Evolutionary conservation across 1,140 invertebrate species (phyloP), one percentile per base, ranked within the genome.

Genomic region (Steinernema feltiae): DNA sequence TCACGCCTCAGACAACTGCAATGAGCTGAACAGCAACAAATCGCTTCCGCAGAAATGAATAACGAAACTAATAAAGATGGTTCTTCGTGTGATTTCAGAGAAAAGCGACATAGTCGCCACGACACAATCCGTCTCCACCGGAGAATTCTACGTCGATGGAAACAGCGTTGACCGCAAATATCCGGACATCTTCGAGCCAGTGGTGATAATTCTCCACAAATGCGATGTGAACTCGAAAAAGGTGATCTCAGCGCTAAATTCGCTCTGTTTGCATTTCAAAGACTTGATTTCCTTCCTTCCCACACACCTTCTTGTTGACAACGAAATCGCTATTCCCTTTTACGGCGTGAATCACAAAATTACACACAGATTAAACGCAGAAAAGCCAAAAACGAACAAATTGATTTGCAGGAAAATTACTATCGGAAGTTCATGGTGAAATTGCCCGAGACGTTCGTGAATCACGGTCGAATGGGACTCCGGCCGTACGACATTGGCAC

Each of bases 381-480:
- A n/a, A n/a, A n/a, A n/a, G n/a, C n/a, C n/a, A n/a, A n/a, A n/a
- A n/a, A n/a, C n/a, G n/a, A n/a, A n/a, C n/a, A n/a, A n/a, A n/a
- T n/a, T n/a, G n/a, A n/a, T n/a, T n/a, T 77, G 12, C 72, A 63
- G 53, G 24, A 76, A 48, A 48, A 76, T 27, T 30, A 74, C 21
- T 76, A 76, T 72, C 74, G 74, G 1, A 75, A 74, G 74, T 76
- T 76, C 72, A 63, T 41, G 18, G 24, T 76, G 30, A 29, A 31
- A 31, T 35, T 41, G 30, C 73, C 73, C 15, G 41, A 76, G 24
- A 77, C 74, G 17, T 77, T 78, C 75, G 75, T 78, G 12, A 78
- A 31, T 21, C 75, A 78, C 30, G 76, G 76, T 12, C 76, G 76
- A 29, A 73, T 77, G 63, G 32, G 74, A 30, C 76, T 75, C 18